Conservation (phyloP, 2,888 invertebrate species). For the Limulus polyphemus region DNA sequence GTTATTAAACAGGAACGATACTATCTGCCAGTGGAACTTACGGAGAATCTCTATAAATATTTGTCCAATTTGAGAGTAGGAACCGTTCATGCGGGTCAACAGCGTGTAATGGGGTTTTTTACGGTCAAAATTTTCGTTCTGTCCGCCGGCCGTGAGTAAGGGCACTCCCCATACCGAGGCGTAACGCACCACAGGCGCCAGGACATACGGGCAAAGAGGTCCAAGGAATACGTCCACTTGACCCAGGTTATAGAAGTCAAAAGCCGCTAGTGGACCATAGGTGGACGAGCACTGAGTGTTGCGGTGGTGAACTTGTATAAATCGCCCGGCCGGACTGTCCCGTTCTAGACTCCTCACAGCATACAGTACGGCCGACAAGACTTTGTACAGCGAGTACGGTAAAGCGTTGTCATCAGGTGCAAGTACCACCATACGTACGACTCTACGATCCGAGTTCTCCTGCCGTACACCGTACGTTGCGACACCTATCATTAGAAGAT, state of each 20-base stretch:
- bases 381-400: constrained; percentile 46
- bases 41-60: constrained; percentile 56
- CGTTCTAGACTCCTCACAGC: constrained; percentile 30
- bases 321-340: constrained; percentile 42
- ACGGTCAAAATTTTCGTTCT: constrained; percentile 59
- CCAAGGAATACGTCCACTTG: constrained; percentile 69
- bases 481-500: too few species aligned
- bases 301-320: constrained; percentile 52
- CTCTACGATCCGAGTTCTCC: background rate
- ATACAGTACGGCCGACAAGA: constrained; percentile 34
- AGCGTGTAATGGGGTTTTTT: constrained; percentile 55
- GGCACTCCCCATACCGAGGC: constrained; percentile 68
- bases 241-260: constrained; percentile 57
- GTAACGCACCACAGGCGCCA: constrained; percentile 70
- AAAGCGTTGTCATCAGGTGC: constrained; percentile 47
- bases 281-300: constrained; percentile 66
- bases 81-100: constrained; percentile 71
- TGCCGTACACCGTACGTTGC: too few species aligned
- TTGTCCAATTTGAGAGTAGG: constrained; percentile 45
- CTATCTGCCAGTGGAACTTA: constrained; percentile 58
- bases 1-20: constrained; percentile 61
- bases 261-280: constrained; percentile 60
- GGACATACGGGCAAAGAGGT: constrained; percentile 71
- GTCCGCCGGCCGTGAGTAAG: constrained; percentile 65
- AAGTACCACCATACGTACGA: constrained; percentile 49